A percentile compares a stretch with the other conserved stretches of the same genome.
Conservation (phyloP, 2,888 invertebrate genomes). For the Beris morrisii region DNA sequence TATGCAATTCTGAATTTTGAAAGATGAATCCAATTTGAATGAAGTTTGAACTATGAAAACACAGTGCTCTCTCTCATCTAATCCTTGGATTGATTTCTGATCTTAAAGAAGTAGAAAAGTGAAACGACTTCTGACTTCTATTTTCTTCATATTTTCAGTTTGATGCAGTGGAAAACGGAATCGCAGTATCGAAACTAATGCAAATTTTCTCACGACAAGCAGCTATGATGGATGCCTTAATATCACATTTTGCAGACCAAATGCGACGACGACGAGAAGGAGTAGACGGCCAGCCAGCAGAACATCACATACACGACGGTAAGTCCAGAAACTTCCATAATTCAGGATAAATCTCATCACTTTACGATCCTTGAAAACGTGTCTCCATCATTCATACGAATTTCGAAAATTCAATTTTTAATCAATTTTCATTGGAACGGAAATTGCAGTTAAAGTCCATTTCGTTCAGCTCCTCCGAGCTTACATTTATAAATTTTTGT, state of each 20-base stretch:
- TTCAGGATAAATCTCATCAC: slow-evolving; percentile 14
- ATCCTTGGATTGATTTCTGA: too few species aligned
- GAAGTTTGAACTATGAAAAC: too few species aligned
- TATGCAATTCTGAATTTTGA: too few species aligned
- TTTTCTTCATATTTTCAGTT: slow-evolving; percentile 47
- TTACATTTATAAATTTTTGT: too few species aligned
- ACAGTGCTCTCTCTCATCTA: too few species aligned
- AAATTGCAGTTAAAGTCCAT: neutral
- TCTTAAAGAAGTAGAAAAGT: too few species aligned
- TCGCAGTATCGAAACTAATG: slow-evolving; percentile 55
- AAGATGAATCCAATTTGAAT: too few species aligned
- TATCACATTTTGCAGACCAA: slow-evolving; percentile 80
- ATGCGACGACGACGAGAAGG: slow-evolving; percentile 64
- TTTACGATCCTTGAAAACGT: slow-evolving; percentile 42
- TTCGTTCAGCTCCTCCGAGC: too few species aligned
- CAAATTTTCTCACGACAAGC: slow-evolving; percentile 69
- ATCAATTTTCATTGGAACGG: neutral
- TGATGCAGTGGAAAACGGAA: slow-evolving; percentile 56
- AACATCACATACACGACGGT: slow-evolving; percentile 56
- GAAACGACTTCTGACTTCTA: too few species aligned
- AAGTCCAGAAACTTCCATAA: slow-evolving; percentile 45
- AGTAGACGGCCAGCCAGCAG: slow-evolving; percentile 49
- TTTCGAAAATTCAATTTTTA: slow-evolving; percentile 34
- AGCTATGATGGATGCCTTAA: slow-evolving; percentile 83
- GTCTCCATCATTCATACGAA: slow-evolving; percentile 17